These are phyloP conservation scores for Limnephilus auricula DNA, from an alignment of 2,888 invertebrate species.

Conservation along the genomic window DNA sequence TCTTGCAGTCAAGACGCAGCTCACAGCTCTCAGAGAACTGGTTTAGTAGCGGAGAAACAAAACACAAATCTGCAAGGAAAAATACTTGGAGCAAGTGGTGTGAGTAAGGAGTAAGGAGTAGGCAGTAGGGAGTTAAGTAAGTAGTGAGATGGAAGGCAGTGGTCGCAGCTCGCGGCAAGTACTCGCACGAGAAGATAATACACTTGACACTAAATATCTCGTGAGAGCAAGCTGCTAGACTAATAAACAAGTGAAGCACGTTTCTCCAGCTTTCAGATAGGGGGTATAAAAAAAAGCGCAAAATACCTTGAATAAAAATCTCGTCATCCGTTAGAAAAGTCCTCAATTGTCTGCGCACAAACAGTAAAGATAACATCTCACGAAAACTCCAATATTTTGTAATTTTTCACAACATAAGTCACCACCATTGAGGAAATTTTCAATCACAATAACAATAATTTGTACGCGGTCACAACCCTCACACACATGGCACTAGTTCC, in stretches of 20 bases:
- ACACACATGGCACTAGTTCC: constrained; percentile 25
- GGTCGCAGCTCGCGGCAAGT: neutral
- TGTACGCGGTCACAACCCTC: constrained; percentile 3
- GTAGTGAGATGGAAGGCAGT: neutral
- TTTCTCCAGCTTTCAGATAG: neutral
- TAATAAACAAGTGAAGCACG: neutral
- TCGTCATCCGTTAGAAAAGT: constrained; percentile 66
- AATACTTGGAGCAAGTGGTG: neutral
- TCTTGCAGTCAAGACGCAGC: neutral
- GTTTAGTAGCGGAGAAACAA: neutral
- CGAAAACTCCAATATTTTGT: constrained; percentile 46
- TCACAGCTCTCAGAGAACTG: neutral
- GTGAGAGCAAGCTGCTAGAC: neutral
- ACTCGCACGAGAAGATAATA: neutral
- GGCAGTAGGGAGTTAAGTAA: too few species aligned
- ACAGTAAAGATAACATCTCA: constrained; percentile 62
- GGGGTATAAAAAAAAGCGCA: constrained; percentile 2
- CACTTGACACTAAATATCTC: neutral
- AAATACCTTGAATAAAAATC: constrained; percentile 60
- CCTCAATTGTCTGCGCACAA: constrained; percentile 64
- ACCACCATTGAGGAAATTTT: constrained; percentile 15
- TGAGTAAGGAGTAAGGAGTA: neutral
- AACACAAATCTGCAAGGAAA: neutral
- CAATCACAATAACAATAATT: constrained; percentile 23
- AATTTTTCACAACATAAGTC: constrained; percentile 45